Percentiles rank a stretch among this genome's conserved stretches.
Conservation (phyloP, 2,797 vertebrate genomes). For the Coregonus ussuriensis region DNA sequence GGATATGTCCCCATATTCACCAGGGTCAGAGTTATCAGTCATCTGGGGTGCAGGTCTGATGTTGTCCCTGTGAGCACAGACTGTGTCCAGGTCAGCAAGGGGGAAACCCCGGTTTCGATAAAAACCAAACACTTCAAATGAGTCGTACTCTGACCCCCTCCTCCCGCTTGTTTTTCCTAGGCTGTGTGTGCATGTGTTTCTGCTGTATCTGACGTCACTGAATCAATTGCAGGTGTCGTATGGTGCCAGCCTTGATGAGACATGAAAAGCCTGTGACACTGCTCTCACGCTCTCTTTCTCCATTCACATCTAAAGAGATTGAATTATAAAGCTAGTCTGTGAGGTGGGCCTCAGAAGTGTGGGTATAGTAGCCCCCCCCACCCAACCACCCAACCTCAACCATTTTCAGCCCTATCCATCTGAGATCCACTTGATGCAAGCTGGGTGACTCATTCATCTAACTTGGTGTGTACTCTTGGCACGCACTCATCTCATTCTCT, state of each 20-base stretch:
- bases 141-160: constrained; percentile 6
- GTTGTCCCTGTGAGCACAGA: constrained; percentile 4
- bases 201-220: constrained; percentile 27
- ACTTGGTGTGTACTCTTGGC: constrained; percentile 39
- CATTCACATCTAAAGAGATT: constrained; percentile 5
- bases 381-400: constrained; percentile 7
- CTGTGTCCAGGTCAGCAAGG: constrained; percentile 21
- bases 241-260: neutral
- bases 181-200: neutral
- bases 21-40: constrained; percentile 42
- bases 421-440: constrained; percentile 37
- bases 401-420: constrained; percentile 33
- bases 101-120: constrained; percentile 3
- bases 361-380: constrained; percentile 18
- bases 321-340: constrained; percentile 14
- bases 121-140: constrained; percentile 14
- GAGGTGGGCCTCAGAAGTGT: constrained; percentile 13
- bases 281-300: neutral
- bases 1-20: constrained; percentile 49
- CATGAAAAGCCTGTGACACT: neutral
- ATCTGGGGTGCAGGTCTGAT: constrained; percentile 21
- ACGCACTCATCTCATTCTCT: constrained; percentile 13
- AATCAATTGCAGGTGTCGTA: constrained; percentile 28
- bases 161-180: neutral
- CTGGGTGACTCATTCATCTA: constrained; percentile 66